A percentile compares a stretch with the other conserved stretches of the same genome.
Conservation (phyloP, 2,113 vertebrate genomes). For the Coregonus clupeaformis region DNA sequence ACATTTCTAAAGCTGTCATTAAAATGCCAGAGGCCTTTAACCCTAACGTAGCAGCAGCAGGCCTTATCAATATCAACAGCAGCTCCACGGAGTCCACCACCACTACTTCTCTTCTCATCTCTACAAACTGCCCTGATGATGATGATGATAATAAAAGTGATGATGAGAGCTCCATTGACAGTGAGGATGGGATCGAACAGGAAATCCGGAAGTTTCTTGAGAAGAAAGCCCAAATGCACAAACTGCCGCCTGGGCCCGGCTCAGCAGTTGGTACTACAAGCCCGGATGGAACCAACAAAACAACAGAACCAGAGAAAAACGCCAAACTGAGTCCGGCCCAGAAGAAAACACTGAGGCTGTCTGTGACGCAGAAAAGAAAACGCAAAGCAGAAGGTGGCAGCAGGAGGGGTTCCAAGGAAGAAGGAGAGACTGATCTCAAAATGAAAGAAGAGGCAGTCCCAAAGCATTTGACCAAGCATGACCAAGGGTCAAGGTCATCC, state of each 20-base stretch:
- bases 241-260: conserved; percentile 47
- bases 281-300: background rate
- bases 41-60: conserved; percentile 28
- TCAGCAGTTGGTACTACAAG: conserved; percentile 17
- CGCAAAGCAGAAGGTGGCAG: conserved; percentile 50
- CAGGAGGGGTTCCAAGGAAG: conserved; percentile 7
- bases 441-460: conserved; percentile 29
- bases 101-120: conserved; percentile 34
- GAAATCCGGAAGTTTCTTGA: conserved; percentile 91
- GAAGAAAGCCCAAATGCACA: conserved; percentile 83
- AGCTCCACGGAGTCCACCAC: conserved; percentile 21
- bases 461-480: conserved; percentile 31
- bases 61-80: conserved; percentile 25
- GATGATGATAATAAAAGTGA: conserved; percentile 63
- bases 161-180: conserved; percentile 86
- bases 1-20: conserved; percentile 91
- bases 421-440: conserved; percentile 7
- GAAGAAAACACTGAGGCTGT: conserved; percentile 64
- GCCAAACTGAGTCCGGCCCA: conserved; percentile 31
- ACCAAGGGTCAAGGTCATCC: conserved; percentile 28
- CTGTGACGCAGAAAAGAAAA: conserved; percentile 71
- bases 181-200: conserved; percentile 92
- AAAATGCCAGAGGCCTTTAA: conserved; percentile 74
- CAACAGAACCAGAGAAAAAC: conserved; percentile 36
- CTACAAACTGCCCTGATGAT: conserved; percentile 34